Evolutionary conservation across 2,888 invertebrate species (phyloP).

Genomic region (Ischnus inquisitorius): DNA sequence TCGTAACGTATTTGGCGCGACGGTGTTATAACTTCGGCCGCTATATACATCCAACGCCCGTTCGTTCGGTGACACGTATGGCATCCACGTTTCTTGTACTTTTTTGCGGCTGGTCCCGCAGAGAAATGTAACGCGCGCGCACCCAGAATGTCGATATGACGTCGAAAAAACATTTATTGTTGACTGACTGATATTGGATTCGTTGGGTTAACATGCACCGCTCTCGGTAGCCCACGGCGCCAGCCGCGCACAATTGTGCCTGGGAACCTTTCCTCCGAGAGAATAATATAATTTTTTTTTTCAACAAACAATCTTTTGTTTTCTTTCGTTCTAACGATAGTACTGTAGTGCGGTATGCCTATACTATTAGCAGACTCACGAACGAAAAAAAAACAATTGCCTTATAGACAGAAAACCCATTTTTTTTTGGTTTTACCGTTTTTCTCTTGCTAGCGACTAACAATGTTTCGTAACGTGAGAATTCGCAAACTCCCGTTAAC

Average conservation of each 20-base stretch:
- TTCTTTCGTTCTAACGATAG: slow-evolving; percentile 36
- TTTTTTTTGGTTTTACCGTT: not conserved
- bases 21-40: not conserved
- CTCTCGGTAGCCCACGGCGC: slow-evolving; percentile 14
- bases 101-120: slow-evolving; percentile 33
- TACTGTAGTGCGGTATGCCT: slow-evolving; percentile 6
- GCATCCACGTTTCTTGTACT: slow-evolving; percentile 52
- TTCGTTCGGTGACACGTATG: slow-evolving; percentile 31
- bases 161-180: slow-evolving; percentile 63
- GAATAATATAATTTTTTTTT: slow-evolving; percentile 50
- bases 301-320: not conserved
- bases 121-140: slow-evolving; percentile 32
- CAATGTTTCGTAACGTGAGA: not conserved
- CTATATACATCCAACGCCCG: not conserved
- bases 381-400: slow-evolving; percentile 55
- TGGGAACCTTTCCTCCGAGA: slow-evolving; percentile 39
- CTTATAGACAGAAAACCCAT: slow-evolving; percentile 8
- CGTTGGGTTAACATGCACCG: slow-evolving; percentile 40
- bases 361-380: slow-evolving; percentile 5
- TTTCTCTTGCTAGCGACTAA: slow-evolving; percentile 9
- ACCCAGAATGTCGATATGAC: slow-evolving; percentile 53
- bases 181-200: slow-evolving; percentile 64
- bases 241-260: slow-evolving; percentile 32
- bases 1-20: not conserved
- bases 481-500: slow-evolving; percentile 1